phyloP scores from a whole-genome alignment of 2,888 invertebrate species.

The Agriopis marginaria region DNA sequence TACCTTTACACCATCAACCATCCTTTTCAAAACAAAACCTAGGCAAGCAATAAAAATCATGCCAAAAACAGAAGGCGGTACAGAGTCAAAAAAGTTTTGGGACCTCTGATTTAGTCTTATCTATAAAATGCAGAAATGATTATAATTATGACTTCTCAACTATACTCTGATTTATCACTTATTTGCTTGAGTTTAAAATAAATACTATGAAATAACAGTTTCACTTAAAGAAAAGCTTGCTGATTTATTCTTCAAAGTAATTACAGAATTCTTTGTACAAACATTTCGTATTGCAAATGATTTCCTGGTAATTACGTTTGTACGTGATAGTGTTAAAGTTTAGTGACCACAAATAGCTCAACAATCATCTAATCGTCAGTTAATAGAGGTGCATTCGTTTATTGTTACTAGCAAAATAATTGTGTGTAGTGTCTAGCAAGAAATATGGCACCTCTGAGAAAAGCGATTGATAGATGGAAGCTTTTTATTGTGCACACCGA shows the following conservation, averaged over 20 bases:
- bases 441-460: slow-evolving; percentile 13
- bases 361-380: slow-evolving; percentile 48
- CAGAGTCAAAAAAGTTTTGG: too few species aligned
- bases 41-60: too few species aligned
- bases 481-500: too few species aligned
- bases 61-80: too few species aligned
- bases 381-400: slow-evolving; percentile 44
- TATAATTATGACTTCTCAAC: too few species aligned
- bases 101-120: too few species aligned
- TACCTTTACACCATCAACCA: too few species aligned
- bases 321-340: slow-evolving; percentile 42
- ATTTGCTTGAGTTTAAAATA: neutral
- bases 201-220: neutral
- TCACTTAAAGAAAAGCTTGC: neutral
- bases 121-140: too few species aligned
- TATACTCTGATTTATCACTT: too few species aligned
- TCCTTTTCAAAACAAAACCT: too few species aligned
- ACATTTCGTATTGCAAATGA: slow-evolving; percentile 29
- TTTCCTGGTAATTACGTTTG: neutral
- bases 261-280: slow-evolving; percentile 20
- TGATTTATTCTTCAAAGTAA: neutral
- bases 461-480: neutral
- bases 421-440: slow-evolving; percentile 4
- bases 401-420: slow-evolving; percentile 31
- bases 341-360: slow-evolving; percentile 50